Percentiles rank a stretch among this genome's conserved stretches.
Conservation (phyloP, 2,888 invertebrate species). For the Cremastinae sp. region DNA sequence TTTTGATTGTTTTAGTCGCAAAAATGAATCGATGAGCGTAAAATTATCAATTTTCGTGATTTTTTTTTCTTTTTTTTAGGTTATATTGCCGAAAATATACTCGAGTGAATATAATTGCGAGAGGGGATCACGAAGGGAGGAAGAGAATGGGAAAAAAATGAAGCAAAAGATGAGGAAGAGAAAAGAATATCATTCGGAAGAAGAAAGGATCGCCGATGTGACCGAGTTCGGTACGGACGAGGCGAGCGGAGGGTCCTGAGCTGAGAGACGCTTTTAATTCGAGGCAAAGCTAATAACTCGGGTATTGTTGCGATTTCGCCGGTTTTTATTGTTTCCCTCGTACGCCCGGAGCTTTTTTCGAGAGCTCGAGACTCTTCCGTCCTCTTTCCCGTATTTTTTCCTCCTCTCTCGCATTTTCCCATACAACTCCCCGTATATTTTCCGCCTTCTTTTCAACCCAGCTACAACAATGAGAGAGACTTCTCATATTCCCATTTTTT, state of each 20-base stretch:
- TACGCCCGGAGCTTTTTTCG: conserved; percentile 59
- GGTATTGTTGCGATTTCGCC: conserved; percentile 75
- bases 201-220: conserved; percentile 40
- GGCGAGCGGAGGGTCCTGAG: neutral
- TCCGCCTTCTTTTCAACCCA: conserved; percentile 71
- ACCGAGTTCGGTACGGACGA: conserved; percentile 33
- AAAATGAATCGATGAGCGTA: neutral
- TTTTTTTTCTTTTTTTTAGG: too few relatives aligned
- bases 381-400: conserved; percentile 20
- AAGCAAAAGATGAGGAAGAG: conserved; percentile 29
- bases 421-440: conserved; percentile 40
- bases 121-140: too few relatives aligned
- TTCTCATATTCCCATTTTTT: conserved; percentile 61
- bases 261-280: conserved; percentile 74
- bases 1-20: too few relatives aligned
- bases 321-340: conserved; percentile 77
- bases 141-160: conserved; percentile 26
- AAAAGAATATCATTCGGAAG: conserved; percentile 26
- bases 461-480: conserved; percentile 75
- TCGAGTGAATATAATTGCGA: too few relatives aligned
- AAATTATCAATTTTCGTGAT: too few relatives aligned
- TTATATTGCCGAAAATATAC: too few relatives aligned
- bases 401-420: conserved; percentile 30
- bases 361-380: conserved; percentile 32
- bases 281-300: conserved; percentile 78